Evolutionary conservation across 2,888 invertebrate species (phyloP).

Genomic region (Parnassius apollo): DNA sequence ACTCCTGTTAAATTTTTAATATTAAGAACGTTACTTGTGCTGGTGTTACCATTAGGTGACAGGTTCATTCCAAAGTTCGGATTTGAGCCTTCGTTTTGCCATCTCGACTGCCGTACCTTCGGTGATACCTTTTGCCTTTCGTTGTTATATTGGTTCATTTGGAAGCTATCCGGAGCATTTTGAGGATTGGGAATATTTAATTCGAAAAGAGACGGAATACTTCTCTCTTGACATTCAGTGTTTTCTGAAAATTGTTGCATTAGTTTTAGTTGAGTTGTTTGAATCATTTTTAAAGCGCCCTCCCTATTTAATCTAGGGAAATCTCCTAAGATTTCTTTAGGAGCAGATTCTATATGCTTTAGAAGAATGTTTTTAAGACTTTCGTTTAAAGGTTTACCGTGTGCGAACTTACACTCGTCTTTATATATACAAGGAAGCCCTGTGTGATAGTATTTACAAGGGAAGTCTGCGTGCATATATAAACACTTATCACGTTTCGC

Average conservation of each 20-base stretch:
- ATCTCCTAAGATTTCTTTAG: slow-evolving; percentile 94
- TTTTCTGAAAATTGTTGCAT: slow-evolving; percentile 66
- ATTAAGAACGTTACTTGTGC: slow-evolving; percentile 69
- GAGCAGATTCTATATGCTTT: slow-evolving; percentile 93
- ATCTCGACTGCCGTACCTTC: slow-evolving; percentile 75
- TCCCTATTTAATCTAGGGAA: slow-evolving; percentile 91
- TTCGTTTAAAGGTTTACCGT: slow-evolving; percentile 92
- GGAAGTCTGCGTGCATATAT: slow-evolving; percentile 98
- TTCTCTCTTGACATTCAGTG: slow-evolving; percentile 56
- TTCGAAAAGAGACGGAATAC: slow-evolving; percentile 73
- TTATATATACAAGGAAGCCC: slow-evolving; percentile 91
- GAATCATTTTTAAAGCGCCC: slow-evolving; percentile 83
- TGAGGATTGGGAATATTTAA: slow-evolving; percentile 69
- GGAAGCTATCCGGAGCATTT: slow-evolving; percentile 47
- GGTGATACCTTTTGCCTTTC: slow-evolving; percentile 67
- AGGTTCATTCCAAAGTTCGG: slow-evolving; percentile 50
- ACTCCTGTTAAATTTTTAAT: slow-evolving; percentile 81
- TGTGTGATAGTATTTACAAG: slow-evolving; percentile 98
- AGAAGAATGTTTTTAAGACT: slow-evolving; percentile 84
- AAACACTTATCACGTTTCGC: slow-evolving; percentile 97
- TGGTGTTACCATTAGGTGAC: slow-evolving; percentile 52
- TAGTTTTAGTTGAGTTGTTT: slow-evolving; percentile 68
- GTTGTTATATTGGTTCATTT: slow-evolving; percentile 55
- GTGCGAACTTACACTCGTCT: slow-evolving; percentile 96
- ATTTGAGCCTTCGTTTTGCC: slow-evolving; percentile 70